Evolutionary conservation across 2,797 vertebrate species (phyloP), one percentile per base, ranked within the genome.

Genomic region (Alcedo atthis): DNA sequence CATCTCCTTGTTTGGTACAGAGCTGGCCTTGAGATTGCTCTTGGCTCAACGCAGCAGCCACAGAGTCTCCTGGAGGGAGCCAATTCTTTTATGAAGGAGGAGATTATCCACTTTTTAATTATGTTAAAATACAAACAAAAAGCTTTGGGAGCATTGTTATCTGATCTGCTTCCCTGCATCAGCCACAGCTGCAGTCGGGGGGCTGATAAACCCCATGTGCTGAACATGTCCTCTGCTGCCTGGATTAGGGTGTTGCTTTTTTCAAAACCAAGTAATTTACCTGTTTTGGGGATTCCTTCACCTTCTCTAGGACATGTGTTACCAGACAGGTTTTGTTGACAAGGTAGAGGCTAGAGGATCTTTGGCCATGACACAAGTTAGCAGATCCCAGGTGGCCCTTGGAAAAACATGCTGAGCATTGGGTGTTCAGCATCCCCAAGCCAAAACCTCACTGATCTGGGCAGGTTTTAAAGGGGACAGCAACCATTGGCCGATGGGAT

Each of bases 281-380:
- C 15, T 54, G 8, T 45, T 81, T 4, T 6, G 22, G 46, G n/a
- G 32, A 21, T 83, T 73, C 28, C 20, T 73, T 3, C 43, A 55
- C 22, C 46, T 63, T 80, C 12, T 22, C 8, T 68, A 10, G 40
- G 30, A n/a, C 1, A 1, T n/a, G 8, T 0, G 0, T 26, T 25
- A 63, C 5, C 3, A 12, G 10, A 35, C 45, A 26, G 1, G 0
- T 18, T 85, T 22, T 2, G 1, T 24, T 32, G 13, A 20, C 59
- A 13, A 62, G 18, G 4, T 16, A 37, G 20, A 74, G 35, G 20
- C 74, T 76, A 37, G 46, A 87, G 54, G 22, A 64, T 15, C 20
- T 82, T 70, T 53, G 53, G 5, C n/a, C 20, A 8, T 67, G 15
- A 35, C 25, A 5, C 28, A 57, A 9, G 15, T 11, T 71, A 8